A percentile compares a stretch with the other conserved stretches of the same genome.
Evolutionary conservation across 2,888 invertebrate species (phyloP).

Genomic region (Pristionchus fissidentatus): DNA sequence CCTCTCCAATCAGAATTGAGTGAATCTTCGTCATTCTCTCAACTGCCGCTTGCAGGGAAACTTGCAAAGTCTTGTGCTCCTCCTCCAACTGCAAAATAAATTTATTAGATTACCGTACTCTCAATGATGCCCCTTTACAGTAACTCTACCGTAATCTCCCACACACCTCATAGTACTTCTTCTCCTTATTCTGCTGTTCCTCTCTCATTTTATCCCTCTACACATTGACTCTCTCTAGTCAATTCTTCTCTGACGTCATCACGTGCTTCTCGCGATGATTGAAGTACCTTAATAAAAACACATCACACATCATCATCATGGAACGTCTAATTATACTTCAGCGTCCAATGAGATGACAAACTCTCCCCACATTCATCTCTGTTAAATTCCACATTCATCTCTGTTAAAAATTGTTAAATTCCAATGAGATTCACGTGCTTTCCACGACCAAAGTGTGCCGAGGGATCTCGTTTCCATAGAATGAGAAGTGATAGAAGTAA

Average conservation of each 20-base stretch:
- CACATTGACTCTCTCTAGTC: constrained; percentile 50
- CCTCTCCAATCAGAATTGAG: not conserved
- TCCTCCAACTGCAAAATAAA: constrained; percentile 43
- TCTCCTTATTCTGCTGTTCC: constrained; percentile 42
- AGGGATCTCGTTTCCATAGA: not conserved
- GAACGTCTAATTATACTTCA: too few species aligned
- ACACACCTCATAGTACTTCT: constrained; percentile 50
- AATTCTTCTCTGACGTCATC: constrained; percentile 59
- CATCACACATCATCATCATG: too few species aligned
- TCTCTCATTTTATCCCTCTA: constrained; percentile 50
- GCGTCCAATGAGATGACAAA: constrained; percentile 54
- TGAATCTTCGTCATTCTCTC: constrained; percentile 28
- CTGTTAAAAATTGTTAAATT: too few species aligned
- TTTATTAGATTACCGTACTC: not conserved
- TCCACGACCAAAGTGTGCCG: not conserved
- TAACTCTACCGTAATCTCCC: not conserved
- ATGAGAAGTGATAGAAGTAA: too few species aligned
- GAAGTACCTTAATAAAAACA: constrained; percentile 64
- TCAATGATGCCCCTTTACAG: not conserved
- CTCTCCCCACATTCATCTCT: constrained; percentile 52
- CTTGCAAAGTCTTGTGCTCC: not conserved
- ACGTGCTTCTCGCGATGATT: constrained; percentile 60
- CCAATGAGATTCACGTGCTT: not conserved
- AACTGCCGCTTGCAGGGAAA: not conserved
- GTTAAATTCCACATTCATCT: constrained; percentile 51